Evolutionary conservation across 2,797 vertebrate genomes (phyloP).

Genomic region (Typhlichthys eigenmanni): DNA sequence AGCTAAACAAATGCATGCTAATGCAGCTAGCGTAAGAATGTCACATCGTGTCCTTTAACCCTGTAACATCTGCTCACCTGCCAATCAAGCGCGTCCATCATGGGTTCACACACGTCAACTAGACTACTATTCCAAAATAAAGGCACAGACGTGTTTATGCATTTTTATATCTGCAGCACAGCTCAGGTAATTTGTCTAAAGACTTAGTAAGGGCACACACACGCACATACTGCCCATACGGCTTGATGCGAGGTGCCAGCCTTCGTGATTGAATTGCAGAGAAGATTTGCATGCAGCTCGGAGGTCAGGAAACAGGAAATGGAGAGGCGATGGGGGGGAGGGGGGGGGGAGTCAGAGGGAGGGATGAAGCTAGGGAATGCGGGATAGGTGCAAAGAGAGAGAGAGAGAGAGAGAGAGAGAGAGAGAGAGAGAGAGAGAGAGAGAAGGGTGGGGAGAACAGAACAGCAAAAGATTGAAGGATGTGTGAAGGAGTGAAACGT

Average conservation of each 20-base stretch:
- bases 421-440: neutral
- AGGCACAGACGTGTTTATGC: no score
- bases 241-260: constrained; percentile 18
- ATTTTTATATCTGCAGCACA: no score
- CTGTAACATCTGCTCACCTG: constrained; percentile 41
- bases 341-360: constrained; percentile 15
- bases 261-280: constrained; percentile 61
- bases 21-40: constrained; percentile 1
- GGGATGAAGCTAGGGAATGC: constrained; percentile 20
- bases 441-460: neutral
- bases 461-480: constrained; percentile 26
- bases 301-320: constrained; percentile 49
- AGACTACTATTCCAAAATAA: no score
- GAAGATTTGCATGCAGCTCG: constrained; percentile 50
- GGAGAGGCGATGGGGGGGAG: constrained; percentile 12
- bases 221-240: neutral
- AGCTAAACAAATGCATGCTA: no score
- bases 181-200: no score
- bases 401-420: neutral
- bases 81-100: neutral
- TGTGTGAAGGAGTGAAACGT: constrained; percentile 10
- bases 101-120: constrained; percentile 1
- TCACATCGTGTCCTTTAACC: constrained; percentile 33
- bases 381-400: neutral
- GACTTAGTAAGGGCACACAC: no score